Conservation (phyloP, 2,797 vertebrate species). For the Argentina silus region DNA sequence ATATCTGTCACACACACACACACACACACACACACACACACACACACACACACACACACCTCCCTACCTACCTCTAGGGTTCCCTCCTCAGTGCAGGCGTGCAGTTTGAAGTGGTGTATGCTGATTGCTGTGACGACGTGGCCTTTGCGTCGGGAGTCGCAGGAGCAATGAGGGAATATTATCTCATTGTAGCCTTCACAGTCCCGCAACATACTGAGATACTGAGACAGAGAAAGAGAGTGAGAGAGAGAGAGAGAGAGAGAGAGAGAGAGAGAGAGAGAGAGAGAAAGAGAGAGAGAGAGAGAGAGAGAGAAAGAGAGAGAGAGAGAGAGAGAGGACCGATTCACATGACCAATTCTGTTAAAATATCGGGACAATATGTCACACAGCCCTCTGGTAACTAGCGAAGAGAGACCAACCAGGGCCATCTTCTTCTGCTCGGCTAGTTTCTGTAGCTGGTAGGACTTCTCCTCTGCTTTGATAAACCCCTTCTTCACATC, state of each 20-base stretch:
- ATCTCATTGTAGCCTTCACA: constrained; percentile 97
- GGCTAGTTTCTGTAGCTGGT: constrained; percentile 93
- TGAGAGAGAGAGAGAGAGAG: not conserved
- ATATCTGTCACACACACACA: not conserved
- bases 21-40: not conserved
- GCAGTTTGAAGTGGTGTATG: constrained; percentile 93
- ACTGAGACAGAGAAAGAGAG: constrained; percentile 68
- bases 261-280: not conserved
- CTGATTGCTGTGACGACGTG: constrained; percentile 95
- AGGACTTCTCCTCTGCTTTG: constrained; percentile 93
- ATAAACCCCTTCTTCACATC: constrained; percentile 94
- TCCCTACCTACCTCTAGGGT: constrained; percentile 83
- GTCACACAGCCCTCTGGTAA: not conserved
- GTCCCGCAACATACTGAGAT: constrained; percentile 87
- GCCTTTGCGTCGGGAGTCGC: constrained; percentile 93
- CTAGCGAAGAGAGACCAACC: constrained; percentile 74
- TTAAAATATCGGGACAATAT: not conserved
- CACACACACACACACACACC: not conserved
- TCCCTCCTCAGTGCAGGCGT: constrained; percentile 94
- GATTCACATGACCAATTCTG: not conserved
- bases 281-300: not conserved
- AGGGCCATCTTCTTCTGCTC: constrained; percentile 95
- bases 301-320: not conserved
- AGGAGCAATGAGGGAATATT: constrained; percentile 94
- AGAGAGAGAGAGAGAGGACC: not conserved